Conservation (phyloP, 2,888 invertebrate species). For the Tenthredo distinguenda region DNA sequence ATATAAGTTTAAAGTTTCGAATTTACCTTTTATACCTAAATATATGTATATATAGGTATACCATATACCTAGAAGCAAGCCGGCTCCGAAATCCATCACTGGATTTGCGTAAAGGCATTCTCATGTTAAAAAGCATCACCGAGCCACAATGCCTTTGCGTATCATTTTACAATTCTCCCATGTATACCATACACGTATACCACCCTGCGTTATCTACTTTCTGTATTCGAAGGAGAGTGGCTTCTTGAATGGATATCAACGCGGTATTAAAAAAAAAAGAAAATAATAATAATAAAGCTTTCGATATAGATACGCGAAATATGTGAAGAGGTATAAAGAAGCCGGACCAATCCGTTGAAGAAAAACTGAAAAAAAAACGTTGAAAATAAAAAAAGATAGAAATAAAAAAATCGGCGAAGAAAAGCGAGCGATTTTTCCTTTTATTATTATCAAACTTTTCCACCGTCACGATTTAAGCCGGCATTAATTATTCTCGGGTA, state of each 20-base stretch:
- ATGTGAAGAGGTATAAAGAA: not conserved
- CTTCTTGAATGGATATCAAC: slow-evolving; percentile 34
- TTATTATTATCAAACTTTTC: not conserved
- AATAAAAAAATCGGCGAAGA: not conserved
- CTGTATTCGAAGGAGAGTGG: slow-evolving; percentile 44
- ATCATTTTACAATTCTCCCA: slow-evolving; percentile 40
- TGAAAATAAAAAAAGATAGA: not conserved
- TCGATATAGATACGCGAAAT: not conserved
- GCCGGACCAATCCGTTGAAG: not conserved
- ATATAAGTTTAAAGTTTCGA: not conserved
- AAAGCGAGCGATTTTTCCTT: not conserved
- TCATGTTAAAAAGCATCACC: slow-evolving; percentile 41
- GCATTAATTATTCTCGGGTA: not conserved
- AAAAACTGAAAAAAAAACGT: not conserved
- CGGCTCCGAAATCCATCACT: slow-evolving; percentile 14
- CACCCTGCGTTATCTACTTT: slow-evolving; percentile 29
- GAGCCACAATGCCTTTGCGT: slow-evolving; percentile 31
- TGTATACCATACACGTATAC: slow-evolving; percentile 1
- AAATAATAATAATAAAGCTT: slow-evolving; percentile 12
- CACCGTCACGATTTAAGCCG: not conserved
- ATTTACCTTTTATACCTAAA: not conserved
- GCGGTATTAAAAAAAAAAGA: not conserved
- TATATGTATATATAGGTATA: no score
- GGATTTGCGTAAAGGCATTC: slow-evolving; percentile 39
- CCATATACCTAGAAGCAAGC: not conserved